Evolutionary conservation across 2,888 invertebrate species (phyloP).

Genomic region (Unio delphinus): DNA sequence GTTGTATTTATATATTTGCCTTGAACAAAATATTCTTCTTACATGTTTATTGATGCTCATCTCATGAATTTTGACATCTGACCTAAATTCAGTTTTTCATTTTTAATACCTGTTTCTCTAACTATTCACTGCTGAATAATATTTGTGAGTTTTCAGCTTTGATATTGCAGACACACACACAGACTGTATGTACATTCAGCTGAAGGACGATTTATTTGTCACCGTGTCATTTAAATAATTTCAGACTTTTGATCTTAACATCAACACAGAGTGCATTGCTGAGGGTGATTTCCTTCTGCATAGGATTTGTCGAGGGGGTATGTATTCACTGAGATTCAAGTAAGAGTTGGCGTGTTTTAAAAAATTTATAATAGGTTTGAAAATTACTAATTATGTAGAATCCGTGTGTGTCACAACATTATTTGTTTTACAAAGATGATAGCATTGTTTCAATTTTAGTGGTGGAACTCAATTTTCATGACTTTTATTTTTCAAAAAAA

Average conservation of each 20-base stretch:
- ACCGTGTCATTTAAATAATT: slow-evolving; percentile 11
- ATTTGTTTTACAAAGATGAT: too few relatives aligned
- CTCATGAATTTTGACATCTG: neutral
- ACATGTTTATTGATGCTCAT: too few relatives aligned
- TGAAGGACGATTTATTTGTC: neutral
- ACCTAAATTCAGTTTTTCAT: neutral
- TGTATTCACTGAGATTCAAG: neutral
- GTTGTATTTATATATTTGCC: too few relatives aligned
- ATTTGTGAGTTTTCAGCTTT: neutral
- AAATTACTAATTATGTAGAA: too few relatives aligned
- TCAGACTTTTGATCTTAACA: slow-evolving; percentile 63
- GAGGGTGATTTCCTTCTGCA: slow-evolving; percentile 63
- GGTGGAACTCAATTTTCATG: too few relatives aligned
- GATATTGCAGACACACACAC: too few relatives aligned
- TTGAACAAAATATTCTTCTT: too few relatives aligned
- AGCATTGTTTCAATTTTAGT: neutral
- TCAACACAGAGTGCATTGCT: slow-evolving; percentile 59
- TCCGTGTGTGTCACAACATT: too few relatives aligned
- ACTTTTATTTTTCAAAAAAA: too few relatives aligned
- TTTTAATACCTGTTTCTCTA: neutral
- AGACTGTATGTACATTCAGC: too few relatives aligned
- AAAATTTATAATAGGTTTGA: too few relatives aligned
- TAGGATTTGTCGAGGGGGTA: slow-evolving; percentile 55
- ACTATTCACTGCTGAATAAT: neutral
- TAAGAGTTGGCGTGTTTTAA: too few relatives aligned